Base-by-base conservation (phyloP, 2,888 invertebrate species). In the Drepanosiphum platanoidis region DNA sequence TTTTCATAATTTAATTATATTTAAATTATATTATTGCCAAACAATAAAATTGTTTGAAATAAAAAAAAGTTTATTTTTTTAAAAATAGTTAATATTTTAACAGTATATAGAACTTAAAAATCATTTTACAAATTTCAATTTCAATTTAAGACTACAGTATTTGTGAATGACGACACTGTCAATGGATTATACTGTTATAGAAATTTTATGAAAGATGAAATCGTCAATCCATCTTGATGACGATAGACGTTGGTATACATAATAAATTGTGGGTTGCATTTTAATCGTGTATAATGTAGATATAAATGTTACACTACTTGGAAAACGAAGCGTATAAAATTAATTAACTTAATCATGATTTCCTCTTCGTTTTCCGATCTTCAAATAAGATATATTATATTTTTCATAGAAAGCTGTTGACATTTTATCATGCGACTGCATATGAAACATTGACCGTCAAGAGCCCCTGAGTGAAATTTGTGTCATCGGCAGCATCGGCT, bases 381-480 rank as follows among this genome's bases (percentile, higher is more conserved):
- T 52, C 9, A 39, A 64, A 77, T 34, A 39, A 64, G 1, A 64
- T 64, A 39, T 39, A 4, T n/a, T 66, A 75, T 52, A 64, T 64
- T 80, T 3, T 7, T 36, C 52, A 46, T 75, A 75, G 83, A 84
- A 84, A 84, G 83, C 75, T 77, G 83, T 84, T 84, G 83, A 84
- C 83, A 83, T 84, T 84, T 84, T 84, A 77, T 84, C 52, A 64
- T 64, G 82, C 74, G 83, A 75, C 66, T 77, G 36, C 52, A 4
- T 84, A 27, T 68, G 32, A 66, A n/a, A 61, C 68, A 64, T 68
- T 36, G 68, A 8, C 58, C 70, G 71, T 71, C 81, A 68, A 84
- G 74, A 75, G 18, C 68, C 74, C 83, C 75, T 32, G 68, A 84
- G 83, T 84, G 83, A 84, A 84, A 84, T 75, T 77, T 36, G 68